phyloP scores from a whole-genome alignment of 2,113 vertebrate species.

The Apteryx mantelli region DNA sequence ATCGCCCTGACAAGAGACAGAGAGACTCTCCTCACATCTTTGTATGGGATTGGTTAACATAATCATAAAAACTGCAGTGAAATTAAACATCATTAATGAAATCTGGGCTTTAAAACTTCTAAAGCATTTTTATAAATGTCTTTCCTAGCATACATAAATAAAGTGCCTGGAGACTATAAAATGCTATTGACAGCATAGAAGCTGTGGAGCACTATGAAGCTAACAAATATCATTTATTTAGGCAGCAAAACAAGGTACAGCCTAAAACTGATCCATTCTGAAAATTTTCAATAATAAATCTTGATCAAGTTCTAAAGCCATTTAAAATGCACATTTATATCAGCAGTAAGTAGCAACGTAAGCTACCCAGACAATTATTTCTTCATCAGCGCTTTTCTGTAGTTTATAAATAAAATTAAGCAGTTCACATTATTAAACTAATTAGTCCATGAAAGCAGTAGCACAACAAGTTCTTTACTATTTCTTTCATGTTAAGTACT shows the following conservation, averaged over 20 bases:
- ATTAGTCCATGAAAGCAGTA: constrained; percentile 32
- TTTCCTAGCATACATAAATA: not conserved
- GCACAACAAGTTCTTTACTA: not conserved
- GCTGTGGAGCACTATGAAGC: not conserved
- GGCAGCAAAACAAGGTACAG: not conserved
- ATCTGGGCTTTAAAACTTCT: not conserved
- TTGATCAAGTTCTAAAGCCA: not conserved
- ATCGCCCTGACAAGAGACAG: not conserved
- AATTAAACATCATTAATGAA: not conserved
- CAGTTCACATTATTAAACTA: constrained; percentile 6
- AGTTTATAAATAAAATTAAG: constrained; percentile 58
- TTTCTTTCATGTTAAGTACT: not conserved
- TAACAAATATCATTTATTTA: not conserved
- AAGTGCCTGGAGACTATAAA: not conserved
- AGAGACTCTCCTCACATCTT: not conserved
- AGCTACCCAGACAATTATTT: constrained; percentile 8
- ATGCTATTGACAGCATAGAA: not conserved
- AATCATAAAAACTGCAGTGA: not conserved
- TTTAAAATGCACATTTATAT: not conserved
- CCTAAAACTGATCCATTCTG: not conserved
- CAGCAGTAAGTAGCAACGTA: not conserved
- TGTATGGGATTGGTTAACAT: not conserved
- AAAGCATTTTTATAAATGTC: not conserved
- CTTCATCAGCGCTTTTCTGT: not conserved
- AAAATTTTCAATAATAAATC: not conserved